phyloP scores from a whole-genome alignment of 1,140 invertebrate genomes.

The Agraylea sexmaculata region DNA sequence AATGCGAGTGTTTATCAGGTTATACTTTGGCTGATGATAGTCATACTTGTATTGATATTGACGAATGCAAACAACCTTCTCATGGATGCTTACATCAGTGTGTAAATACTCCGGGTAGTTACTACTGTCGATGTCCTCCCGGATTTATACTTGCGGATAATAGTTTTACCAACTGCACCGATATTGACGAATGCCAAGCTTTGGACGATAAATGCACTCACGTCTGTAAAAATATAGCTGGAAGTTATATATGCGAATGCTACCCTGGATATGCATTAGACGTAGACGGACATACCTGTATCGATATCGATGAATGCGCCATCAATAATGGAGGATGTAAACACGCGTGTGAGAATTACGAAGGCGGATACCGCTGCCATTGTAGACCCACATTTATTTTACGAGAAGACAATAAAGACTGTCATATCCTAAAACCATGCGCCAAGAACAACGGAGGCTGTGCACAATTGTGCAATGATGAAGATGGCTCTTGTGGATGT shows the following conservation, averaged over 20 bases:
- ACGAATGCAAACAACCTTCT: slow-evolving; percentile 53
- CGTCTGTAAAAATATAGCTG: slow-evolving; percentile 47
- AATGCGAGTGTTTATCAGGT: slow-evolving; percentile 58
- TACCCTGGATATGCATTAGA: slow-evolving; percentile 42
- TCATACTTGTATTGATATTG: slow-evolving; percentile 59
- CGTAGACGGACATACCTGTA: slow-evolving; percentile 50
- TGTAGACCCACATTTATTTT: slow-evolving; percentile 33
- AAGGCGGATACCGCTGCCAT: slow-evolving; percentile 38
- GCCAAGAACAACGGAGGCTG: not conserved
- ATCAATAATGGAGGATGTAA: slow-evolving; percentile 26
- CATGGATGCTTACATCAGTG: slow-evolving; percentile 37
- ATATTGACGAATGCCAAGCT: slow-evolving; percentile 39
- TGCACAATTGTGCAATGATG: slow-evolving; percentile 42
- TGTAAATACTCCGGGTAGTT: slow-evolving; percentile 38
- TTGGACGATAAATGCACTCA: slow-evolving; percentile 51
- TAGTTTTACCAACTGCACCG: slow-evolving; percentile 34
- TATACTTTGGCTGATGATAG: slow-evolving; percentile 56
- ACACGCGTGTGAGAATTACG: slow-evolving; percentile 34
- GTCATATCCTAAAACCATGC: slow-evolving; percentile 37
- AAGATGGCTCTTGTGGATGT: slow-evolving; percentile 63
- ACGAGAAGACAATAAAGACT: slow-evolving; percentile 26
- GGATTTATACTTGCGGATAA: slow-evolving; percentile 40
- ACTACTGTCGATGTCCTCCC: slow-evolving; percentile 41
- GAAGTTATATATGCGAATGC: slow-evolving; percentile 50
- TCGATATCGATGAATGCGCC: slow-evolving; percentile 56